Evolutionary conservation across 2,888 invertebrate species (phyloP).

Genomic region (Philereme transversata): DNA sequence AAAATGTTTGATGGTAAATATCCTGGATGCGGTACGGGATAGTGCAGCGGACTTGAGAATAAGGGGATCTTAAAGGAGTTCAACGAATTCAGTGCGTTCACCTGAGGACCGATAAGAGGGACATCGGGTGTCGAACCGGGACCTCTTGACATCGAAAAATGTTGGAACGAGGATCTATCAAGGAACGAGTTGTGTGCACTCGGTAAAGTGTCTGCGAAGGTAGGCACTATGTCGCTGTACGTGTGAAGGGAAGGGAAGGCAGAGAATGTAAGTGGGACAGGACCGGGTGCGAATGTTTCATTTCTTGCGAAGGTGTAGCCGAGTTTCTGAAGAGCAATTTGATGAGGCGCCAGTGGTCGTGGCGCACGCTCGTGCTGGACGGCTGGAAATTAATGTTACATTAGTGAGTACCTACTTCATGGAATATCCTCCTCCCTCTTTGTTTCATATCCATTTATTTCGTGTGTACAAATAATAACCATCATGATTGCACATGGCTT

Average conservation of each 20-base stretch:
- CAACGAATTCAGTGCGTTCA: conserved; percentile 45
- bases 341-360: conserved; percentile 66
- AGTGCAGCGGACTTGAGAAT: conserved; percentile 65
- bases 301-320: conserved; percentile 72
- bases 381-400: conserved; percentile 79
- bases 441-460: too few relatives aligned
- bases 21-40: conserved; percentile 66
- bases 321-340: conserved; percentile 76
- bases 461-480: too few relatives aligned
- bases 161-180: conserved; percentile 60
- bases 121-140: conserved; percentile 57
- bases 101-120: conserved; percentile 53
- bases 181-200: conserved; percentile 54
- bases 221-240: conserved; percentile 54
- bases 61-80: conserved; percentile 71
- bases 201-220: conserved; percentile 46
- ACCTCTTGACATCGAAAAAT: conserved; percentile 54
- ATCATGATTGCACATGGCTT: too few relatives aligned
- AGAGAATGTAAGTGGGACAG: conserved; percentile 55
- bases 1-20: conserved; percentile 76
- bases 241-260: conserved; percentile 58
- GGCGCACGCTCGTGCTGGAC: conserved; percentile 96
- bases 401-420: too few relatives aligned
- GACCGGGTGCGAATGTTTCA: conserved; percentile 53
- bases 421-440: too few relatives aligned